Percentiles rank a stretch among this genome's conserved stretches.
Conservation (phyloP, 2,113 vertebrate genomes). For the Pseudonaja textilis region DNA sequence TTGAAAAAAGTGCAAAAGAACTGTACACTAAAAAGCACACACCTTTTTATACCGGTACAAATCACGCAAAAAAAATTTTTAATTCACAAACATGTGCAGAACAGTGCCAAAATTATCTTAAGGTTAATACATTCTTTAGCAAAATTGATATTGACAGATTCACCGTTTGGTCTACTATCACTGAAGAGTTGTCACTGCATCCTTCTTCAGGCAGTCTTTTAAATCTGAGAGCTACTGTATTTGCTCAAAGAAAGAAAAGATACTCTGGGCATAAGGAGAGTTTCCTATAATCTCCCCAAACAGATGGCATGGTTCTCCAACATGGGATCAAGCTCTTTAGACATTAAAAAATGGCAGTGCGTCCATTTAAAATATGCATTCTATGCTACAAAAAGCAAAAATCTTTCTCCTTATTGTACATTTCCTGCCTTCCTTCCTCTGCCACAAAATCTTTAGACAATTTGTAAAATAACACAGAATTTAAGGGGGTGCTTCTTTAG, state of each 20-base stretch:
- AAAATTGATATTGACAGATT: not conserved
- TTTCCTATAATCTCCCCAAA: not conserved
- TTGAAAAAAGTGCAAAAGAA: not conserved
- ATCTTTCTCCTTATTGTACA: constrained; percentile 18
- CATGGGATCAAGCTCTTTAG: not conserved
- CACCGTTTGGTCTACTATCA: not conserved
- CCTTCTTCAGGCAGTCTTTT: not conserved
- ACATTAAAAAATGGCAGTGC: not conserved
- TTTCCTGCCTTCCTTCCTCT: not conserved
- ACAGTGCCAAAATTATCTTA: not conserved
- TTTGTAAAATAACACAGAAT: constrained; percentile 44
- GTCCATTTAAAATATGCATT: accelerated
- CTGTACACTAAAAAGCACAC: not conserved
- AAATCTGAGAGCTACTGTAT: not conserved
- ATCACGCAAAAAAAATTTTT: not conserved
- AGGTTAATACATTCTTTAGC: not conserved
- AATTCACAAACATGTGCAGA: not conserved
- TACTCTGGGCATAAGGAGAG: not conserved
- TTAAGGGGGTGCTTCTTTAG: constrained; percentile 36
- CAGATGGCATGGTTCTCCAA: not conserved
- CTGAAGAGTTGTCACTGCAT: not conserved
- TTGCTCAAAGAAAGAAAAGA: not conserved
- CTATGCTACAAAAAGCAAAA: not conserved
- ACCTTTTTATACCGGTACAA: not conserved
- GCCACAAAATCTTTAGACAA: constrained; percentile 17